Percentiles rank a stretch among this genome's conserved stretches.
phyloP scores from a whole-genome alignment of 2,888 invertebrate species.

The Leptopilina drosophilae region DNA sequence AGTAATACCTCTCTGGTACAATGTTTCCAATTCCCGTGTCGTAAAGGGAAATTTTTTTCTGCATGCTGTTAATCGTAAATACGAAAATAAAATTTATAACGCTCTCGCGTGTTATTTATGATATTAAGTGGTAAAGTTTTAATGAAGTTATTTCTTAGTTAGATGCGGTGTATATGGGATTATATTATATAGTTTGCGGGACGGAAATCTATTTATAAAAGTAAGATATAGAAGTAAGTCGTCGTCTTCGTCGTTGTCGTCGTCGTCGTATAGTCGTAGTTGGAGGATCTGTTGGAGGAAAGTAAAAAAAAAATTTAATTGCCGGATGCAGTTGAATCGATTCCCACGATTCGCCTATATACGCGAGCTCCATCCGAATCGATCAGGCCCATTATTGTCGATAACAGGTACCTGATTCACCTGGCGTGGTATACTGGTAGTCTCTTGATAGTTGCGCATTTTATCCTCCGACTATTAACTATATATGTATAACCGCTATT shows the following conservation, averaged over 20 bases:
- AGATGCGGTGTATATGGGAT: neutral
- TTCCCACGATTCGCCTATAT: slow-evolving; percentile 70
- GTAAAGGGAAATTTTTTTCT: neutral
- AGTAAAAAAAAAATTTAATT: slow-evolving; percentile 69
- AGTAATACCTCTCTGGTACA: too few relatives aligned
- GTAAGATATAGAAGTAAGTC: slow-evolving; percentile 17
- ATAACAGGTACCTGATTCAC: slow-evolving; percentile 51
- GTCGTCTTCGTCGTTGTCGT: slow-evolving; percentile 18
- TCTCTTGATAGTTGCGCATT: slow-evolving; percentile 15
- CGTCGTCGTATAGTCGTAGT: neutral
- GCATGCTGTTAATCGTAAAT: neutral
- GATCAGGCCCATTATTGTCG: slow-evolving; percentile 57
- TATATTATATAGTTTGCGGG: neutral
- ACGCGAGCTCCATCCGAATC: slow-evolving; percentile 55
- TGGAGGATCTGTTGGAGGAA: slow-evolving; percentile 50
- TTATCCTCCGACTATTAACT: slow-evolving; percentile 24
- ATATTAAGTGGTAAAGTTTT: neutral
- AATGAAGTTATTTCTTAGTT: neutral
- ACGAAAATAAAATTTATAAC: neutral
- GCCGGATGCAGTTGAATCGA: slow-evolving; percentile 75
- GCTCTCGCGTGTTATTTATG: slow-evolving; percentile 4
- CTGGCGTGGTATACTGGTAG: slow-evolving; percentile 35
- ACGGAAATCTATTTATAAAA: slow-evolving; percentile 23
- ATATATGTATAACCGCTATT: neutral
- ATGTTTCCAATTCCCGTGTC: neutral